Evolutionary conservation across 2,888 invertebrate genomes (phyloP).

Genomic region (Tortrix viridana): DNA sequence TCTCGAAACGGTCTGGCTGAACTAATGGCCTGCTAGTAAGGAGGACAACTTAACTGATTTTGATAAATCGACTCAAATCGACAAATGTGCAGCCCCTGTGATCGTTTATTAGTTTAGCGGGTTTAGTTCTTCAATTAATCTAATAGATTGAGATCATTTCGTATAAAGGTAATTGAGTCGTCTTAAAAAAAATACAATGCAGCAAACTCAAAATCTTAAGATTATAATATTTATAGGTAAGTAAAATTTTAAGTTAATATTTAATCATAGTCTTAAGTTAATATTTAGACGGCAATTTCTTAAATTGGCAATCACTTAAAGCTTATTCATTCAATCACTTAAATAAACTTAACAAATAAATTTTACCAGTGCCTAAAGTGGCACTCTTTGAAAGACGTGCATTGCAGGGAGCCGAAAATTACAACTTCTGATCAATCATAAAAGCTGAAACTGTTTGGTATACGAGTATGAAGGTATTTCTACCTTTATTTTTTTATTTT

Average conservation of each 20-base stretch:
- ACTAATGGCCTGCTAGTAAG: constrained; percentile 37
- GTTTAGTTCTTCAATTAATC: neutral
- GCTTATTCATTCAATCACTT: neutral
- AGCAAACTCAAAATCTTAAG: neutral
- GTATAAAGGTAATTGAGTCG: neutral
- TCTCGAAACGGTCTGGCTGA: constrained; percentile 24
- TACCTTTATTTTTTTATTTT: too few relatives aligned
- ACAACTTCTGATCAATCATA: neutral
- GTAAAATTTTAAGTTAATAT: too few relatives aligned
- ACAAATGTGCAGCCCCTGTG: constrained; percentile 25
- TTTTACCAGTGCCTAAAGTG: neutral
- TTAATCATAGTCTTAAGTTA: neutral
- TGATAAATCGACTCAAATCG: constrained; percentile 37
- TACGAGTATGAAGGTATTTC: too few relatives aligned
- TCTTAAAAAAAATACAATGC: neutral
- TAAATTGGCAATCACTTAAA: neutral
- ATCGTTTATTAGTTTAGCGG: constrained; percentile 10
- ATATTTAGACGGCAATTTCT: constrained; percentile 1
- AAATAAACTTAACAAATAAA: neutral
- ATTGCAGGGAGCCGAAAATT: neutral
- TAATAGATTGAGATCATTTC: neutral
- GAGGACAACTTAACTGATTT: constrained; percentile 43
- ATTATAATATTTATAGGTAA: too few relatives aligned
- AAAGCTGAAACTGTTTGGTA: neutral
- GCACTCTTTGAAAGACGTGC: neutral